Percentiles rank a stretch among this genome's conserved stretches.
These are phyloP conservation scores for Branchipolynoe longqiensis DNA, from an alignment of 2,888 invertebrate genomes.

Conservation along the genomic window DNA sequence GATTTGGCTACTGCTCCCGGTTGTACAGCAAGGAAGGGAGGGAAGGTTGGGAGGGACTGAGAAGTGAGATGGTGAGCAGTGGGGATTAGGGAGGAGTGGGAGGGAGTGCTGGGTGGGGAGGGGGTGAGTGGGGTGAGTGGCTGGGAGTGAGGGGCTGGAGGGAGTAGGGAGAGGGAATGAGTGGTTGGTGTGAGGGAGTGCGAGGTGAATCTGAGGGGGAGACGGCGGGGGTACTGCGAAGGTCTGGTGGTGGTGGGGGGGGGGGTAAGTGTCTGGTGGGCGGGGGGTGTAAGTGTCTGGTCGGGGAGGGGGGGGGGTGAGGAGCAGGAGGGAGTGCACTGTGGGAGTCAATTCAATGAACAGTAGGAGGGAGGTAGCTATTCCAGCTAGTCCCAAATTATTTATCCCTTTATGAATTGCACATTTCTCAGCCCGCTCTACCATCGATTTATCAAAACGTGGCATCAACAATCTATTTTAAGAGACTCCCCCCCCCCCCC, in stretches of 20 bases:
- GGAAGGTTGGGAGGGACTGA: neutral
- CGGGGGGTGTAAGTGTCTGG: too few relatives aligned
- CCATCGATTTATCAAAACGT: too few relatives aligned
- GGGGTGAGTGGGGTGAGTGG: neutral
- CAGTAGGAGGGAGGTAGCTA: neutral
- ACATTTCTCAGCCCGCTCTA: too few relatives aligned
- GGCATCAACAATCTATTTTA: too few relatives aligned
- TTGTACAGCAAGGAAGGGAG: neutral
- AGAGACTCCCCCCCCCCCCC: too few relatives aligned
- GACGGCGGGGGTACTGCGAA: conserved; percentile 1
- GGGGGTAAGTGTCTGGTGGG: neutral
- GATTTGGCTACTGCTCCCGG: too few relatives aligned
- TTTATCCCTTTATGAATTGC: conserved; percentile 31
- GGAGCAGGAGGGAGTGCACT: too few relatives aligned
- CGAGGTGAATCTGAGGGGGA: neutral
- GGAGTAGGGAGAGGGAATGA: neutral
- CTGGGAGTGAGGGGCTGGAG: conserved; percentile 17
- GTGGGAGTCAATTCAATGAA: too few relatives aligned
- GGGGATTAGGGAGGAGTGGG: neutral
- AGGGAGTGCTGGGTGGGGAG: neutral
- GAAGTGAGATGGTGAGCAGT: neutral
- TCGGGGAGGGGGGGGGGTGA: too few relatives aligned
- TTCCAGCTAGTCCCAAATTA: neutral
- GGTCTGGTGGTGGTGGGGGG: neutral
- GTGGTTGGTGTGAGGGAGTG: neutral